These are phyloP conservation scores for Anoplophora glabripennis DNA, from an alignment of 1,140 invertebrate genomes.

Conservation along the genomic window DNA sequence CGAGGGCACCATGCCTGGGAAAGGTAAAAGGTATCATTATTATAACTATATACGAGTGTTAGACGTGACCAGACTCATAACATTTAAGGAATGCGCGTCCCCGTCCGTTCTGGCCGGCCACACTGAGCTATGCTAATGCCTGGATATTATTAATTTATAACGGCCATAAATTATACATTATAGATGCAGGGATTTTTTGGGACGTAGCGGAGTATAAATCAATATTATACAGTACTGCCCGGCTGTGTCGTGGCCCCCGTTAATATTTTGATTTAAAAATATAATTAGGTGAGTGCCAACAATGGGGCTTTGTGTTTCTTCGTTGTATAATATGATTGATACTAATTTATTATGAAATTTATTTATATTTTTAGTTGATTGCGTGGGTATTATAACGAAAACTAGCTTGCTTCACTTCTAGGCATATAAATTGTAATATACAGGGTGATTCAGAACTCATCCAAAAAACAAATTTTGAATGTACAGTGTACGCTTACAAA, in stretches of 20 bases:
- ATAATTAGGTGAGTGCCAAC: neutral
- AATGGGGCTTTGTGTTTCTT: slow-evolving; percentile 2
- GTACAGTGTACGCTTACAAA: too few relatives aligned
- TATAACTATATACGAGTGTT: slow-evolving; percentile 31
- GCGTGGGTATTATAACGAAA: too few relatives aligned
- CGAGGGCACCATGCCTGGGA: slow-evolving; percentile 26
- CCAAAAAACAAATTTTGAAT: too few relatives aligned
- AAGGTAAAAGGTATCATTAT: slow-evolving; percentile 32
- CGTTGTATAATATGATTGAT: slow-evolving; percentile 5
- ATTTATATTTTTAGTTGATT: neutral
- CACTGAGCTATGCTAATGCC: slow-evolving; percentile 24
- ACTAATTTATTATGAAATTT: slow-evolving; percentile 1
- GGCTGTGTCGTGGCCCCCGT: too few relatives aligned
- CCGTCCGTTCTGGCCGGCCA: slow-evolving; percentile 8
- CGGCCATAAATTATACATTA: slow-evolving; percentile 27
- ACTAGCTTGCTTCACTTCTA: too few relatives aligned
- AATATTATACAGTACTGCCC: too few relatives aligned
- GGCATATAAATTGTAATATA: too few relatives aligned
- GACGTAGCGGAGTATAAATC: too few relatives aligned
- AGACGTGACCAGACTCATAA: slow-evolving; percentile 31
- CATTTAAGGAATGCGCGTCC: slow-evolving; percentile 24
- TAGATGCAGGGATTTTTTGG: neutral
- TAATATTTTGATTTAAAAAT: slow-evolving; percentile 4
- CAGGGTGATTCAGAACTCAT: too few relatives aligned
- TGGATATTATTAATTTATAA: slow-evolving; percentile 34